Evolutionary conservation across 2,888 invertebrate species (phyloP), one percentile per base, ranked within the genome.

Genomic region (Drosophila pseudotalamancana): DNA sequence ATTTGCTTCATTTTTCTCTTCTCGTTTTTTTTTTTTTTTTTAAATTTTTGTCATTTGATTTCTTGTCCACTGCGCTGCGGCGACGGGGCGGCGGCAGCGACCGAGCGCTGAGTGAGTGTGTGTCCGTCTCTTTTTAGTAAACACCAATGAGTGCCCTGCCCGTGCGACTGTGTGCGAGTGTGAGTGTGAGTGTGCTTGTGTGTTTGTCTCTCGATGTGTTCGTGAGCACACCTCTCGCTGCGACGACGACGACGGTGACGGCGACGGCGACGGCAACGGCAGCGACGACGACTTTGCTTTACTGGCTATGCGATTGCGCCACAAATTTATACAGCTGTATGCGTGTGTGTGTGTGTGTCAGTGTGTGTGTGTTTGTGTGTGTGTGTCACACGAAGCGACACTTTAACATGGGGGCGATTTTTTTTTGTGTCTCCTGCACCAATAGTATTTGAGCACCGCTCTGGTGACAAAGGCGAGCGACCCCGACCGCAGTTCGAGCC

Each of bases 341-440:
- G 42, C 46, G 21, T 59, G 21, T 61, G 37, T 59, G 45, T 61
- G 23, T 64, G 9, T 69, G 21, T 60, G 56, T 64, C 43, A 56
- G 37, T 55, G 16, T 60, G 45, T 59, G 27, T 50, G 54, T 61
- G 55, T 67, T 51, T 68, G 57, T 72, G 45, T 70, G 37, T 62
- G 42, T 76, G 69, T 79, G 81, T 82, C 85, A 86, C 72, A 81
- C 69, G 79, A 81, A 79, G 74, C 78, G 87, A 87, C 87, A 87
- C 78, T 88, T 88, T 87, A 81, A 70, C 69, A 83, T 75, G 86
- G 88, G 83, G 86, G 86, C 83, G 88, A 83, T 72, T 83, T 86
- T 73, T 67, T 86, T 73, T 67, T 55, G 72, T 79, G 82, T 78
- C 82, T 79, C 82, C 78, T 83, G 88, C 86, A 87, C 89, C 87